Evolutionary conservation across 2,113 vertebrate genomes (phyloP), one percentile per base, ranked within the genome.

Genomic region (Saiga tatarica): DNA sequence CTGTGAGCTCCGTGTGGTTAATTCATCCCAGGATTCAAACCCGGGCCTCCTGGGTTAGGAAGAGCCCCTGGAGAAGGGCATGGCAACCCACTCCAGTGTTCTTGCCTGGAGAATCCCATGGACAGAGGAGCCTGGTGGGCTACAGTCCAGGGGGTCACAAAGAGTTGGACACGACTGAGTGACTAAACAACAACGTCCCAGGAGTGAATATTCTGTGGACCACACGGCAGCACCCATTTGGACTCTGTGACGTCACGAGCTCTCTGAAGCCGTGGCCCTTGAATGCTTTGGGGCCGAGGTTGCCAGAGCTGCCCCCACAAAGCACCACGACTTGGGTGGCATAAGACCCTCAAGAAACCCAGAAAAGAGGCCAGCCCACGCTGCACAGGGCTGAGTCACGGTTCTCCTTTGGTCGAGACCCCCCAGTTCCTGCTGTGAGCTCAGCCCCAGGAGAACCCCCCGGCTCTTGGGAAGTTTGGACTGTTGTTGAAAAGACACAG

Each of bases 91-190:
- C n/a, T 39, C n/a, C 67, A 39, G n/a, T 71, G 2, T 21, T 39
- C 19, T 39, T 23, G n/a, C 67, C 67, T 71, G 19, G n/a, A 71
- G 67, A 39, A 39, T 71, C 67, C 67, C 67, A 6, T 12, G 7
- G n/a, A 23, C n/a, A 39, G 67, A 39, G 67, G 19, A 39, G 11
- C 10, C 9, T 71, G 67, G 19, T 2, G 10, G n/a, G 67, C 19
- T 71, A 6, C 19, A 23, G 67, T 39, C 67, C 67, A 2, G 1
- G n/a, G 67, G n/a, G n/a, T 71, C 9, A 3, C 67, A 71, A 6
- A 39, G n/a, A 3, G n/a, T 39, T 2, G 0, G 67, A 23, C 19
- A 12, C 0, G 0, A 3, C 64, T 36, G n/a, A 36, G n/a, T 0
- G 1, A 21, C 17, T 23, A 36, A 19, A 23, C 4, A 6, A 6